Conservation (phyloP, 1,140 invertebrate species). For the Trachymyrmex septentrionalis region DNA sequence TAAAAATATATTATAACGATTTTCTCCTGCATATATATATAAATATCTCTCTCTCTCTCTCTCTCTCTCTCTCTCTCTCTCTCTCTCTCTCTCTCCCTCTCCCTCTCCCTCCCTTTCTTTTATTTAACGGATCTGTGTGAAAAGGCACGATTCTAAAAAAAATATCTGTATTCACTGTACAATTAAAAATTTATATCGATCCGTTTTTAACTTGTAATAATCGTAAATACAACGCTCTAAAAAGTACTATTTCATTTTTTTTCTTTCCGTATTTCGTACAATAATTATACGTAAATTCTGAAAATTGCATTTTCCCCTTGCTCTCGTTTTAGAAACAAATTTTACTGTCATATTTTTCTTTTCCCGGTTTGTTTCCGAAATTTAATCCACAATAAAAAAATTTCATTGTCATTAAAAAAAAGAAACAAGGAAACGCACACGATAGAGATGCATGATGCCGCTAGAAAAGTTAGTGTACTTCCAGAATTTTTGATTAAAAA, state of each 20-base stretch:
- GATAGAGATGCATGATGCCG: slow-evolving; percentile 63
- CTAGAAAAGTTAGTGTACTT: slow-evolving; percentile 64
- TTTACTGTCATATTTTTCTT: slow-evolving; percentile 6
- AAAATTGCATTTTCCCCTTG: slow-evolving; percentile 63
- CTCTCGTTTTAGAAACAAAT: slow-evolving; percentile 72
- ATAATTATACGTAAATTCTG: slow-evolving; percentile 70
- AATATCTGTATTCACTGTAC: slow-evolving; percentile 83
- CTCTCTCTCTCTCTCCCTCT: background rate
- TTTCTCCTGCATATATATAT: slow-evolving; percentile 76
- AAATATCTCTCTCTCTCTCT: background rate
- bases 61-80: slow-evolving; percentile 25
- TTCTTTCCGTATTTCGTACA: slow-evolving; percentile 73
- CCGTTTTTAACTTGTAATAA: slow-evolving; percentile 77
- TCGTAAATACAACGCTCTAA: slow-evolving; percentile 83
- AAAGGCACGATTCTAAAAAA: slow-evolving; percentile 86
- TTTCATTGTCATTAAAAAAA: slow-evolving; percentile 70
- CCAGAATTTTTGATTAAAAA: slow-evolving; percentile 66
- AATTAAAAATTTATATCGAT: slow-evolving; percentile 84
- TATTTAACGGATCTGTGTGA: slow-evolving; percentile 82
- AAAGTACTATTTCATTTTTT: slow-evolving; percentile 74
- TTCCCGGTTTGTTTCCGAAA: slow-evolving; percentile 7
- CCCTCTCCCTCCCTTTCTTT: slow-evolving; percentile 52
- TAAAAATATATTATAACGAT: slow-evolving; percentile 84
- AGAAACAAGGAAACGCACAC: slow-evolving; percentile 58
- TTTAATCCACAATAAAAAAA: slow-evolving; percentile 68